A percentile compares a stretch with the other conserved stretches of the same genome.
Conservation (phyloP, 2,797 vertebrate species). For the Pseudotriccus pelzelni region DNA sequence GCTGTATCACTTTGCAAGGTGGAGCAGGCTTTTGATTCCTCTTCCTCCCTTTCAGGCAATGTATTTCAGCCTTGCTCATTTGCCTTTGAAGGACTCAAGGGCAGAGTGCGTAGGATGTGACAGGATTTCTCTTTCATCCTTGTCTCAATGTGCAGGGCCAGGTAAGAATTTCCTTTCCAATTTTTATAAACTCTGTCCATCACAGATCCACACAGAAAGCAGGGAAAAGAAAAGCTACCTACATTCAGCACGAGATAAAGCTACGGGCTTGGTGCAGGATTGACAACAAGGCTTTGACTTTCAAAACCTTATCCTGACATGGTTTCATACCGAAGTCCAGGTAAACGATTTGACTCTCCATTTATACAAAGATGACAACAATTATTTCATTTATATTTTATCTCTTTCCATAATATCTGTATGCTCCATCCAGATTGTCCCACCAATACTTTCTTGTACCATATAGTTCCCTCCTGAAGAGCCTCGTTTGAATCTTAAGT, state of each 20-base stretch:
- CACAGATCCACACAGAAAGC: background rate
- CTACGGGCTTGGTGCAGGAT: background rate
- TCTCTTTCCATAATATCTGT: background rate
- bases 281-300: background rate
- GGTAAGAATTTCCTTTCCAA: background rate
- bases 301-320: background rate
- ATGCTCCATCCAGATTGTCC: background rate
- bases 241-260: background rate
- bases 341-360: background rate
- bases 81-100: background rate
- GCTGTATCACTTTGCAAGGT: background rate
- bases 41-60: background rate
- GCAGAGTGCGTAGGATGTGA: constrained; percentile 24
- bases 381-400: background rate
- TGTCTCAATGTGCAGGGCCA: background rate
- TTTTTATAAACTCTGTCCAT: background rate
- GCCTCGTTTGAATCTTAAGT: background rate
- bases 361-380: background rate
- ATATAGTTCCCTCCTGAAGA: background rate
- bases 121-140: background rate
- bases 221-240: background rate
- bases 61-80: constrained; percentile 12
- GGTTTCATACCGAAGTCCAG: background rate
- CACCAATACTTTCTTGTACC: background rate
- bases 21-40: background rate